A percentile compares a stretch with the other conserved stretches of the same genome.
Evolutionary conservation across 2,113 vertebrate genomes (phyloP).

Genomic region (Leucoraja erinaceus): DNA sequence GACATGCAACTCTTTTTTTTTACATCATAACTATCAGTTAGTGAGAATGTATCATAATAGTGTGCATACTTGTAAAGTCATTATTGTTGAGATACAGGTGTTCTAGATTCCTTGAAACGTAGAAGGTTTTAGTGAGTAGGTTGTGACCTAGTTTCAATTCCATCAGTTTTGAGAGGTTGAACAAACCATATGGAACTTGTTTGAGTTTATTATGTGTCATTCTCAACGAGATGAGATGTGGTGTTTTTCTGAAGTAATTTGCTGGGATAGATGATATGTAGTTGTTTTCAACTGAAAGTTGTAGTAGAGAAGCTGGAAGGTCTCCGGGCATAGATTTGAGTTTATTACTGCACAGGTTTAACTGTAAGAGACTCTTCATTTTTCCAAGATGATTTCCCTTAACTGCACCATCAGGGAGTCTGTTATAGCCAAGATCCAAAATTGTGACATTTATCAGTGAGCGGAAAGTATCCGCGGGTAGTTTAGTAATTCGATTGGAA

Average conservation of each 20-base stretch:
- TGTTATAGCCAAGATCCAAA: constrained; percentile 67
- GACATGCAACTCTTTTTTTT: not conserved
- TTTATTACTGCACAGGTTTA: constrained; percentile 64
- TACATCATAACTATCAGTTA: not conserved
- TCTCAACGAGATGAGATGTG: constrained; percentile 61
- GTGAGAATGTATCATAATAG: constrained; percentile 11
- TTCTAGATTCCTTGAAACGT: constrained; percentile 65
- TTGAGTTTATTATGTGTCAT: constrained; percentile 64
- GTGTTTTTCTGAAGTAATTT: constrained; percentile 62
- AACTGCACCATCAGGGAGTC: constrained; percentile 54
- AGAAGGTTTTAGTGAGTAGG: constrained; percentile 63
- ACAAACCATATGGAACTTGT: constrained; percentile 55
- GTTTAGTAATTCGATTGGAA: constrained; percentile 61
- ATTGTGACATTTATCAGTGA: constrained; percentile 59
- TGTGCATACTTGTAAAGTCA: constrained; percentile 64
- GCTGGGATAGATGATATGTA: constrained; percentile 65
- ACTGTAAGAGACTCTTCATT: constrained; percentile 63
- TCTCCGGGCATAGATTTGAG: constrained; percentile 61
- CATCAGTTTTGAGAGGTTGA: constrained; percentile 63
- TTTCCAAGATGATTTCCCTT: constrained; percentile 55
- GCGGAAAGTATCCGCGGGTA: constrained; percentile 51
- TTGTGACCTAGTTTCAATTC: constrained; percentile 72
- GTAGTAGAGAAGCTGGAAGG: constrained; percentile 63
- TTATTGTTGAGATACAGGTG: constrained; percentile 70
- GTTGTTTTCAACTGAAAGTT: constrained; percentile 70